Evolutionary conservation across 2,888 invertebrate genomes (phyloP), one percentile per base, ranked within the genome.

Genomic region (Oeneis ivallda): DNA sequence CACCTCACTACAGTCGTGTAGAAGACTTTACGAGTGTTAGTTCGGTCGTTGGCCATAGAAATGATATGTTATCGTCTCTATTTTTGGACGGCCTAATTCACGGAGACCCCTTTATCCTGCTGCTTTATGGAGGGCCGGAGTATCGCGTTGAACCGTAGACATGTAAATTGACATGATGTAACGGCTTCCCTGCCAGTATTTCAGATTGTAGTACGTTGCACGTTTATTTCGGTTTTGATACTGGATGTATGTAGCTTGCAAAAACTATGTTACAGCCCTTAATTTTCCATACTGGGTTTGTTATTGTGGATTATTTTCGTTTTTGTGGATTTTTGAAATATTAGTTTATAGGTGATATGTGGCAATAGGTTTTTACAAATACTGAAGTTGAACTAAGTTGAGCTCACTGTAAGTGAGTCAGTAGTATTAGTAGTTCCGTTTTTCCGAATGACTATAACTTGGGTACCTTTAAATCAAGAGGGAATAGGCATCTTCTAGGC

Each of bases 11-110:
- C 79, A 76, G 76, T 77, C 81, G 79, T 81, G 81, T 81, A 79
- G 76, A 76, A 74, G 64, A 83, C 73, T 88, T 89, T 88, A 87
- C 81, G 87, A 86, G 81, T 83, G 84, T 82, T 82, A 84, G 87
- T 84, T 82, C 76, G 78, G 78, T 75, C 77, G 81, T 85, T 82
- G 73, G 79, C 74, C 80, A 79, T 79, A 81, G 76, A 79, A 74
- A 82, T 83, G 87, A 85, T 84, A 84, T 79, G 84, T 83, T 85
- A 87, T 87, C 86, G 79, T 70, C 69, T 71, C 71, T 72, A 75
- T 76, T 80, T 81, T 80, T 79, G 76, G 75, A 71, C 72, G 73
- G 69, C 70, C 70, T 71, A 76, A 72, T 77, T 78, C 77, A 74
- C 74, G 75, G 70, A 74, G 72, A 69, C 70, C 65, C 74, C 78